Percentiles rank a stretch among this genome's conserved stretches.
phyloP scores from a whole-genome alignment of 1,140 invertebrate genomes.

The Papilio helenus region DNA sequence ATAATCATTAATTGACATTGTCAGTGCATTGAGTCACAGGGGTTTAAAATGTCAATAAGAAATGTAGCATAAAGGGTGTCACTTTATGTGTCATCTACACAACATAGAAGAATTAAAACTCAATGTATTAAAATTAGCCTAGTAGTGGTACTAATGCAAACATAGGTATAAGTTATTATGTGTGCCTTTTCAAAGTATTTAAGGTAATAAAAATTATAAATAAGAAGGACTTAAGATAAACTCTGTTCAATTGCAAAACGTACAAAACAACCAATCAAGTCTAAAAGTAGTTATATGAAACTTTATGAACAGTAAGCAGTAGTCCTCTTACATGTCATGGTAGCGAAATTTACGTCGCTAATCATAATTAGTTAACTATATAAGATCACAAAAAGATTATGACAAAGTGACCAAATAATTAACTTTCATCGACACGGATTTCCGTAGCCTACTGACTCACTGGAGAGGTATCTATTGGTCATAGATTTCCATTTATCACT shows the following conservation, averaged over 20 bases:
- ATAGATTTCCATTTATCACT: slow-evolving; percentile 9
- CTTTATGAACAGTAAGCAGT: too few species aligned
- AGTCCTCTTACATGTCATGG: too few species aligned
- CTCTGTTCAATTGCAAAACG: too few species aligned
- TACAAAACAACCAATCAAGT: too few species aligned
- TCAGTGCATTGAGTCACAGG: slow-evolving; percentile 15
- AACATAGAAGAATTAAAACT: neutral
- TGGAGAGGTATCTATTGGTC: neutral
- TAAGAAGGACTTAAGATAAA: too few species aligned
- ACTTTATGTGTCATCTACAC: neutral
- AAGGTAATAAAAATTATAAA: too few species aligned
- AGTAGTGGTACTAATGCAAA: neutral
- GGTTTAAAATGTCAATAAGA: neutral
- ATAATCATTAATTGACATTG: slow-evolving; percentile 11
- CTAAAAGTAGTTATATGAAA: neutral
- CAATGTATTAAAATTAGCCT: neutral
- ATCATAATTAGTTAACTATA: neutral
- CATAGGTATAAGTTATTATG: too few species aligned
- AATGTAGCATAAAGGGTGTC: neutral
- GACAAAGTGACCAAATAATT: neutral
- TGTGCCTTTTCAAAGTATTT: too few species aligned
- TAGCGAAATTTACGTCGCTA: too few species aligned
- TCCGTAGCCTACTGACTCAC: slow-evolving; percentile 5
- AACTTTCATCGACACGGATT: neutral
- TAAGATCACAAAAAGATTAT: neutral